Percentiles rank a stretch among this genome's conserved stretches.
These are phyloP conservation scores for Anastatus disparis DNA, from an alignment of 1,140 invertebrate genomes.

Conservation along the genomic window DNA sequence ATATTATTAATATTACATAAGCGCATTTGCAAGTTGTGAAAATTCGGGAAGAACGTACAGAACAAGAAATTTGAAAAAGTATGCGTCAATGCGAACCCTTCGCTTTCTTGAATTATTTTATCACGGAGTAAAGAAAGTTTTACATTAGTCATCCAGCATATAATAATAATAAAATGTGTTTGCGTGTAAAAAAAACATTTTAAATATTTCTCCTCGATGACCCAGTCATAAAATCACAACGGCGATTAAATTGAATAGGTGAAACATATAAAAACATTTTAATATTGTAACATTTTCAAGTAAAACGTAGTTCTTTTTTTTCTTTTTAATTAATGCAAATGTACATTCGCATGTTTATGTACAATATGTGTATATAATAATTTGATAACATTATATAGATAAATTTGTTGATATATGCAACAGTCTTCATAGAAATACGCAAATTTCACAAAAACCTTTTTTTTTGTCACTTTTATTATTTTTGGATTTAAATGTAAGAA, in stretches of 20 bases:
- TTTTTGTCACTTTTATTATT: constrained; percentile 23
- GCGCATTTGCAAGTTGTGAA: constrained; percentile 32
- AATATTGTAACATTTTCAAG: constrained; percentile 15
- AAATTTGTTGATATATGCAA: constrained; percentile 39
- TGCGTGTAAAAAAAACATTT: constrained; percentile 17
- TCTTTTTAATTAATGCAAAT: constrained; percentile 25
- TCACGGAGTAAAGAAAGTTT: not conserved
- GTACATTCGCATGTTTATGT: constrained; percentile 31
- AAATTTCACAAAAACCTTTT: constrained; percentile 31
- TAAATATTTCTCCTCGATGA: constrained; percentile 2
- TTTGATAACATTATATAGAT: constrained; percentile 39
- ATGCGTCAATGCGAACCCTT: not conserved
- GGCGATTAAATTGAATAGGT: constrained; percentile 1
- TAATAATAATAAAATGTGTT: too few relatives aligned
- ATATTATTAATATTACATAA: constrained; percentile 31
- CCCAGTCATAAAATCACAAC: constrained; percentile 19
- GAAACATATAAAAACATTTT: constrained; percentile 21
- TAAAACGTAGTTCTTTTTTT: constrained; percentile 11
- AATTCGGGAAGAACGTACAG: constrained; percentile 18
- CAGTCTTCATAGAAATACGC: constrained; percentile 39
- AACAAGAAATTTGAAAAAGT: constrained; percentile 6
- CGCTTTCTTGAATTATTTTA: not conserved
- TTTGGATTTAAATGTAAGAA: constrained; percentile 18
- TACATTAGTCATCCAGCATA: not conserved
- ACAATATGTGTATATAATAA: constrained; percentile 38